Percentiles rank a stretch among this genome's conserved stretches.
These are phyloP conservation scores for Hyalella azteca DNA, from an alignment of 2,888 invertebrate species.

Conservation along the genomic window DNA sequence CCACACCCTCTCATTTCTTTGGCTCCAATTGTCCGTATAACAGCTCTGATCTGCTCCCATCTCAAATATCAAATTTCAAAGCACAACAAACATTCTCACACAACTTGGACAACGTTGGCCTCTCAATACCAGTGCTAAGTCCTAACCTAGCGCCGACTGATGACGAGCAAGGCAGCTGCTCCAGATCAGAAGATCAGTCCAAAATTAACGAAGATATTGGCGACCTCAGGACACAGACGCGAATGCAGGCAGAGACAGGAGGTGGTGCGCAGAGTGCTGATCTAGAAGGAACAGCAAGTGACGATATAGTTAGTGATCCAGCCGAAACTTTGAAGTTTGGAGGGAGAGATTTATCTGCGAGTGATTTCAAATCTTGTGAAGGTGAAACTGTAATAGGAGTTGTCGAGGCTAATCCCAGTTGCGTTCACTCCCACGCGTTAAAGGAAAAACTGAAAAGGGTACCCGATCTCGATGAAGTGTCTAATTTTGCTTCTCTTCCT, in stretches of 20 bases:
- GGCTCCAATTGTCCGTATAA: not conserved
- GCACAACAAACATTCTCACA: not conserved
- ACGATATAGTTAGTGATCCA: not conserved
- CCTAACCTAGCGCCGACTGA: not conserved
- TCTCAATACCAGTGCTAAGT: conserved; percentile 21
- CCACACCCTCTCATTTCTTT: not conserved
- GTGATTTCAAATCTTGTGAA: not conserved
- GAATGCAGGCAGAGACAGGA: too few species aligned
- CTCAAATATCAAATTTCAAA: not conserved
- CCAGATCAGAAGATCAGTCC: not conserved
- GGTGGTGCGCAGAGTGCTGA: too few species aligned
- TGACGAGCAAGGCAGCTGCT: not conserved
- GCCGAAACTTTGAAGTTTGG: not conserved
- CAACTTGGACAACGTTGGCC: conserved; percentile 12
- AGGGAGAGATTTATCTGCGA: not conserved
- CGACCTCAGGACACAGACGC: too few species aligned
- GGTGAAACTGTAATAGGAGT: not conserved
- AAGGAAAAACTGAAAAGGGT: not conserved
- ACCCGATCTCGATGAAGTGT: not conserved
- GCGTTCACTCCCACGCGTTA: not conserved
- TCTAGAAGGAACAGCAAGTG: too few species aligned
- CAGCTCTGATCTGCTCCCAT: not conserved
- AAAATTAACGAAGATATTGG: too few species aligned
- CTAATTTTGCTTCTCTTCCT: not conserved
- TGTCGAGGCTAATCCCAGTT: not conserved